Evolutionary conservation across 2,113 vertebrate species (phyloP).

Genomic region (Ariopsis seemanni): DNA sequence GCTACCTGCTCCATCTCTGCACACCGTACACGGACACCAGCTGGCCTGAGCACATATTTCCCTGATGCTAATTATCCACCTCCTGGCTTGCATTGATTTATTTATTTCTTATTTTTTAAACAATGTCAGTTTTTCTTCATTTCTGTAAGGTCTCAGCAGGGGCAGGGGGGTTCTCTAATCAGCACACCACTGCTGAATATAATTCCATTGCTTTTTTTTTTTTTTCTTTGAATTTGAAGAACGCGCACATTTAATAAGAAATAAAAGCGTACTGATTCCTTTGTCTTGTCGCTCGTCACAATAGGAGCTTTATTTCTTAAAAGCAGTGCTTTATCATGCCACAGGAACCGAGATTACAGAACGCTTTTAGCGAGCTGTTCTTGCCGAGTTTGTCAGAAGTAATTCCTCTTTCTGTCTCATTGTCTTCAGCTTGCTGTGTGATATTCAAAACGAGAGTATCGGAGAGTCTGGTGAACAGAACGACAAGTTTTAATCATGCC

Average conservation of each 20-base stretch:
- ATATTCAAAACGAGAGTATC: background rate
- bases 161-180: background rate
- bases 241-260: background rate
- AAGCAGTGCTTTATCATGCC: background rate
- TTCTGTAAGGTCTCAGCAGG: slow-evolving; percentile 21
- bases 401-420: background rate
- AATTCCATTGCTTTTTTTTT: background rate
- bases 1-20: background rate
- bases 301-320: slow-evolving; percentile 24
- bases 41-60: background rate
- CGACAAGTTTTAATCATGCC: background rate
- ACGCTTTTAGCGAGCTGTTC: slow-evolving; percentile 18
- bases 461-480: background rate
- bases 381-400: background rate
- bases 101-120: background rate
- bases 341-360: background rate
- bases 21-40: background rate
- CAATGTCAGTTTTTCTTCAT: slow-evolving; percentile 1
- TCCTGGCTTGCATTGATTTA: background rate
- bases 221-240: background rate
- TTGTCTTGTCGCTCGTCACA: slow-evolving; percentile 8
- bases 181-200: background rate
- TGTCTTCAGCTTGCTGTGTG: background rate
- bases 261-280: background rate
- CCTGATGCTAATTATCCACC: background rate